Evolutionary conservation across 2,797 vertebrate genomes (phyloP), one percentile per base, ranked within the genome.

Genomic region (Coregonus suidteri): DNA sequence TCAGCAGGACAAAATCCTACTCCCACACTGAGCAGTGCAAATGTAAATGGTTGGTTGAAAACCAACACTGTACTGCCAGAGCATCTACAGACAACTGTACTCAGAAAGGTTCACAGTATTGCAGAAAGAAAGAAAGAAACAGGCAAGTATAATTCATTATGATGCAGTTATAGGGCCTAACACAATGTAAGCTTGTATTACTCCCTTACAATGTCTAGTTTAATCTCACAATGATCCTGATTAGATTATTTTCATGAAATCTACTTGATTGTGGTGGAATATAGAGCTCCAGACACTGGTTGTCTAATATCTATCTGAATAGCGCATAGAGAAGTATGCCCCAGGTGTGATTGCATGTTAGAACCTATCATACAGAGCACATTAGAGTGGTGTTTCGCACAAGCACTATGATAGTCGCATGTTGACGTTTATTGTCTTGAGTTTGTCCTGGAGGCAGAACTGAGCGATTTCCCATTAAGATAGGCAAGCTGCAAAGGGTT

Each of bases 91-190:
- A 67, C 20, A 64, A 64, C n/a, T 31, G 6, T 15, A 68, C 35
- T 35, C 71, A 5, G 14, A 20, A 51, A 67, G 5, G 30, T 67
- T 67, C 30, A 67, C 13, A 35, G 31, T 4, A 67, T 67, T 34
- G 30, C 75, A 72, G 69, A 30, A 65, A 47, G 70, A 68, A 79
- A 37, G 3, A 54, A 79, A 37, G 3, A 54, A 51, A 75, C 7
- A 51, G 47, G 6, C 9, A 41, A 20, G 37, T 64, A 25, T 64
- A 3, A 25, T 64, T 20, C 6, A 25, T 25, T 20, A 64, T 25
- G 9, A 47, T 47, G 41, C 41, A 11, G 41, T 47, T 47, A 2
- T 64, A 64, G 59, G 56, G 59, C 11, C 20, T 25, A 64, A 64
- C 59, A 64, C 59, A 9, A 3, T 25, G 7, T 11, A 64, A 64